These are phyloP conservation scores for Scolopax mira DNA, from an alignment of 2,113 vertebrate genomes.

Conservation along the genomic window DNA sequence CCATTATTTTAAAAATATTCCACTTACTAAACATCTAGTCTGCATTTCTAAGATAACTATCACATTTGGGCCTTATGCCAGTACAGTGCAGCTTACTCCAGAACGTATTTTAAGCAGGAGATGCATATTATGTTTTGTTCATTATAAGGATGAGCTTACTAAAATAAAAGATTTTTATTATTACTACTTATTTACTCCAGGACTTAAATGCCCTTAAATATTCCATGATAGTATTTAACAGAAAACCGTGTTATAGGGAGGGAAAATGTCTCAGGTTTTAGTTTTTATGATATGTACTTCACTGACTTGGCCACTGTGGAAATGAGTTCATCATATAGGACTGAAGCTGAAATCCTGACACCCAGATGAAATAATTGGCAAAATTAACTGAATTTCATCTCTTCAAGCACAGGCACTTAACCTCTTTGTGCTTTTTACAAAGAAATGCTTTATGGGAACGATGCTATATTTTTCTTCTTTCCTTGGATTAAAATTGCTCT, in stretches of 20 bases:
- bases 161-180: background rate
- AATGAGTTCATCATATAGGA: background rate
- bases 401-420: background rate
- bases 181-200: background rate
- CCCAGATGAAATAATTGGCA: background rate
- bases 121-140: background rate
- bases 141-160: background rate
- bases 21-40: background rate
- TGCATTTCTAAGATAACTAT: background rate
- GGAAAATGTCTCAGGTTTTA: background rate
- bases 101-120: background rate
- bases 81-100: background rate
- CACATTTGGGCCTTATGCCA: background rate
- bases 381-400: background rate
- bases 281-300: background rate
- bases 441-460: background rate
- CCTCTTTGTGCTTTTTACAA: conserved; percentile 26
- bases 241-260: background rate
- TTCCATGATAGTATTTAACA: background rate
- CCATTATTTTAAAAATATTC: background rate
- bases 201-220: background rate
- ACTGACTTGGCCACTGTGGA: background rate
- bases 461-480: background rate
- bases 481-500: background rate
- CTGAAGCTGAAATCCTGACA: background rate